A percentile compares a stretch with the other conserved stretches of the same genome.
Evolutionary conservation across 1,140 invertebrate genomes (phyloP).

Genomic region (Holcopasites calliopsidis): DNA sequence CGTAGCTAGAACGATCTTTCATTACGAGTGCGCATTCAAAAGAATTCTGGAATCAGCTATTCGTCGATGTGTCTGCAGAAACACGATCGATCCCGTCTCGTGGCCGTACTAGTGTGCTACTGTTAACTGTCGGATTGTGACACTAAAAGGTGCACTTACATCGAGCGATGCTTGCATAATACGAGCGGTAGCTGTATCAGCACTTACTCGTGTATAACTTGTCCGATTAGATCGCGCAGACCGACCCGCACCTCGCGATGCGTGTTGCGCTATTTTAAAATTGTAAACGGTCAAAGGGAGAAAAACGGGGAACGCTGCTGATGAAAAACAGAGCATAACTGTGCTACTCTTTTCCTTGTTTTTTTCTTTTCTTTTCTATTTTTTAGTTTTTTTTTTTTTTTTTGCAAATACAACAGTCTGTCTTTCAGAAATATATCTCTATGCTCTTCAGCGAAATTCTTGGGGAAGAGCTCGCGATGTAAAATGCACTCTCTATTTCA

Average conservation of each 20-base stretch:
- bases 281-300: neutral
- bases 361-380: no score
- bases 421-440: no score
- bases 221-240: conserved; percentile 58
- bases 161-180: conserved; percentile 66
- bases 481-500: no score
- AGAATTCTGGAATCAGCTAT: conserved; percentile 56
- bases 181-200: conserved; percentile 53
- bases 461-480: no score
- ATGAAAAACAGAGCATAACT: neutral
- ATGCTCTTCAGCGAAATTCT: no score
- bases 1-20: neutral
- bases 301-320: neutral
- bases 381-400: no score
- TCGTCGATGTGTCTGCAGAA: conserved; percentile 32
- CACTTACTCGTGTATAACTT: conserved; percentile 57
- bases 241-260: conserved; percentile 16
- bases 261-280: conserved; percentile 29
- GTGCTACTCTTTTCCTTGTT: neutral
- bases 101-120: conserved; percentile 42
- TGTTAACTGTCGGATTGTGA: conserved; percentile 57
- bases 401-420: no score
- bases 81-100: conserved; percentile 43
- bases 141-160: conserved; percentile 62
- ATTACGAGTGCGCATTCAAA: neutral